Conservation (phyloP, 1,140 invertebrate species). For the Diachasmimorpha longicaudata region DNA sequence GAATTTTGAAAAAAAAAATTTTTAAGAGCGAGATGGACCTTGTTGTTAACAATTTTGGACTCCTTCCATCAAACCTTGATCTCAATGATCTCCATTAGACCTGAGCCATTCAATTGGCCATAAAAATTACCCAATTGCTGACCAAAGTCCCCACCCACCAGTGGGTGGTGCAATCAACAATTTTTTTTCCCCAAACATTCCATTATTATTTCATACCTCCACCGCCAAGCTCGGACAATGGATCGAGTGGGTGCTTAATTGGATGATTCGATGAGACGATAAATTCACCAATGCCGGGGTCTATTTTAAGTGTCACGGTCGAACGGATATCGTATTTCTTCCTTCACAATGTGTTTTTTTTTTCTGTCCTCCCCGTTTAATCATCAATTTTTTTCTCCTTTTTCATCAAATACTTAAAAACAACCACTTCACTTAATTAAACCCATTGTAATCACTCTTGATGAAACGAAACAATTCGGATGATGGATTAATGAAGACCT, state of each 20-base stretch:
- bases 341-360: not conserved
- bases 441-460: not conserved
- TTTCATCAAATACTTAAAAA: not conserved
- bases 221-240: slow-evolving; percentile 17
- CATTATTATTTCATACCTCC: not conserved
- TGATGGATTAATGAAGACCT: not conserved
- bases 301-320: slow-evolving; percentile 3
- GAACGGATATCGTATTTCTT: not conserved
- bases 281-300: not conserved
- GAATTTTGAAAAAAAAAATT: not conserved
- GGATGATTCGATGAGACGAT: slow-evolving; percentile 31
- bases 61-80: not conserved
- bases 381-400: not conserved
- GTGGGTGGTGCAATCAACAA: not conserved
- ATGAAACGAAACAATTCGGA: not conserved
- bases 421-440: not conserved
- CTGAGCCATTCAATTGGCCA: too few species aligned
- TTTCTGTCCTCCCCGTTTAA: not conserved
- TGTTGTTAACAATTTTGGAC: too few species aligned
- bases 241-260: slow-evolving; percentile 30
- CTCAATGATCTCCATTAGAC: too few species aligned
- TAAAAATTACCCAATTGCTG: too few species aligned
- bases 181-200: not conserved
- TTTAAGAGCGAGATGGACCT: too few species aligned
- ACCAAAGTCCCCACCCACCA: too few species aligned